A percentile compares a stretch with the other conserved stretches of the same genome.
Evolutionary conservation across 2,113 vertebrate genomes (phyloP).

Genomic region (Microcebus griseorufus): DNA sequence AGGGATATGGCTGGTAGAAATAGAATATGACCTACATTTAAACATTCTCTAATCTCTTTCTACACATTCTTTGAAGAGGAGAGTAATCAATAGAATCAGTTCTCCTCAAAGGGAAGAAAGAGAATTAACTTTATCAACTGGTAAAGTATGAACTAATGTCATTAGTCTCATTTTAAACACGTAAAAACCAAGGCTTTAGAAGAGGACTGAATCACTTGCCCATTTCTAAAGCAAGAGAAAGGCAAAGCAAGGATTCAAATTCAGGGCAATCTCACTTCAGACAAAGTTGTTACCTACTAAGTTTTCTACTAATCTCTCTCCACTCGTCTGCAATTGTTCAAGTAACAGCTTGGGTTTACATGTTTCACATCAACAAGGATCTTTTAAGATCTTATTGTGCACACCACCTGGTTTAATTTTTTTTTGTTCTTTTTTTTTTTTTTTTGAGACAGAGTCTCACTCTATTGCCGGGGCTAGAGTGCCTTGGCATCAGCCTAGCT

Average conservation of each 20-base stretch:
- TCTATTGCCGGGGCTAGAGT: no score
- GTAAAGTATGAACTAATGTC: background rate
- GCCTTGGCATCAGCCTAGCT: no score
- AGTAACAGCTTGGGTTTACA: background rate
- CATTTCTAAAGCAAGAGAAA: background rate
- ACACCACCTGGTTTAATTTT: background rate
- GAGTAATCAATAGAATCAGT: background rate
- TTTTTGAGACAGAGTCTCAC: no score
- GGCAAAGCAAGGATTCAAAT: background rate
- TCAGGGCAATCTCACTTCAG: background rate
- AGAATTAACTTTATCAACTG: background rate
- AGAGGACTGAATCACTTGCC: background rate
- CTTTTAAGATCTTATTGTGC: slow-evolving; percentile 1
- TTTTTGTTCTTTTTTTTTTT: no score
- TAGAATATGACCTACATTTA: background rate
- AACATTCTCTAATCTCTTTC: background rate
- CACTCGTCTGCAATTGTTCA: background rate
- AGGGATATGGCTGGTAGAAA: background rate
- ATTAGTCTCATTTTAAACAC: background rate
- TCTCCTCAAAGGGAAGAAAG: background rate
- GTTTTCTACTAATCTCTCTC: background rate
- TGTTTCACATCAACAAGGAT: background rate
- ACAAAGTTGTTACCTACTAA: background rate
- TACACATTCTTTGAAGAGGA: background rate
- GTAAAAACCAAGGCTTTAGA: background rate